Base-by-base conservation (phyloP, 2,888 invertebrate genomes). In the Melanostoma mellinum region DNA sequence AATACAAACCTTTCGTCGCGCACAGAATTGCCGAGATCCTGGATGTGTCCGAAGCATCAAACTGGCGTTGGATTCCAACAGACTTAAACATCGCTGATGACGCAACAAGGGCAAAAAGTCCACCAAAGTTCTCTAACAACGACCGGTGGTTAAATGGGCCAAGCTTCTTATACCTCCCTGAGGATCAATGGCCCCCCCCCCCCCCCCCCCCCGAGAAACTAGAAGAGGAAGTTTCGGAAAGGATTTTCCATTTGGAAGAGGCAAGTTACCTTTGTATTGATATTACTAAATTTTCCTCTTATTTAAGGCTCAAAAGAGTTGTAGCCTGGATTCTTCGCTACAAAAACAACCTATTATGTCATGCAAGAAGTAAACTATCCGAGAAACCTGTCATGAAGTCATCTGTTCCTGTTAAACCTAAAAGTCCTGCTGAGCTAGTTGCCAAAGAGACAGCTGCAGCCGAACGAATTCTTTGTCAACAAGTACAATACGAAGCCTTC, bases 1-100 rank as follows among this genome's bases (percentile, higher is more conserved):
- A 67, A 8, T 84, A 81, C 38, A 86, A 86, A 55, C 85, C 86
- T 35, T 88, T 86, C 58, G 87, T 87, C 10, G 85, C 87, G 3
- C 78, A 85, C 68, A 56, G 79, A n/a, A 55, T 86, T 0, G 67
- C 55, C 30, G 79, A 80, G 40, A 74, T 84, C n/a, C 20, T 73
- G 20, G 85, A 79, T 20, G 42, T 36, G 3, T 73, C 44, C 3
- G 36, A 10, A 1, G 10, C 60, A 0, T 46, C 8, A 5, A 50
- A 79, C 8, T 82, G 76, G 79, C 20, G 20, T 20, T 20, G 20
- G 20, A 20, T 20, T 1, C 0, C 20, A 20, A 20, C 20, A 20
- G 20, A 20, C 20, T 20, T 20, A 20, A 20, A 20, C 20, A 20
- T 20, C 20, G 53, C 53, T 9, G 53, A 53, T 9, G 35, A 53